A percentile compares a stretch with the other conserved stretches of the same genome.
Evolutionary conservation across 2,888 invertebrate species (phyloP).

Genomic region (Scaptomyza flava): DNA sequence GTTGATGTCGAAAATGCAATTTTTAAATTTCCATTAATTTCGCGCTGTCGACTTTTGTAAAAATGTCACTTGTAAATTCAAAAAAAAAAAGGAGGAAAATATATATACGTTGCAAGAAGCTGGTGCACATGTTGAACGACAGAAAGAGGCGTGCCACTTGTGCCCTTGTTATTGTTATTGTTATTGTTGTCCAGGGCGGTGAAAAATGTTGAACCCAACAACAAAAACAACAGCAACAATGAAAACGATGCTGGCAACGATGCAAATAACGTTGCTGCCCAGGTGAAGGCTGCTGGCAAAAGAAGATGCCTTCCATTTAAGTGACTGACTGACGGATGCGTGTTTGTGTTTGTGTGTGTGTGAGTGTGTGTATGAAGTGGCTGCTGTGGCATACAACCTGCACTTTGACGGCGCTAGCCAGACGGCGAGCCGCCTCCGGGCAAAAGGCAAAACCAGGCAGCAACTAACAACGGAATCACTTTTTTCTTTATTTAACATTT

Average conservation of each 20-base stretch:
- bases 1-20: conserved; percentile 71
- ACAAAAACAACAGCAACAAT: conserved; percentile 5
- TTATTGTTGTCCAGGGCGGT: conserved; percentile 38
- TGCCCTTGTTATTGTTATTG: conserved; percentile 17
- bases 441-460: conserved; percentile 28
- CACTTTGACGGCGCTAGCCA: conserved; percentile 34
- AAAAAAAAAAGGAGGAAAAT: conserved; percentile 17
- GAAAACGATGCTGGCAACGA: conserved; percentile 51
- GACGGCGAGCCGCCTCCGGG: conserved; percentile 48
- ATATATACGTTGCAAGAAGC: conserved; percentile 28
- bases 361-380: conserved; percentile 14
- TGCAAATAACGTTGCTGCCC: conserved; percentile 51
- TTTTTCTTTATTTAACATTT: conserved; percentile 8
- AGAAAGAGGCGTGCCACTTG: conserved; percentile 23
- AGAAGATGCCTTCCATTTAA: conserved; percentile 52
- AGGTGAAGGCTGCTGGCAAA: conserved; percentile 27
- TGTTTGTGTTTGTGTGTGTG: conserved; percentile 13
- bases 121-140: conserved; percentile 12
- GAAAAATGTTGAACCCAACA: conserved; percentile 26
- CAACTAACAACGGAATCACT: conserved; percentile 43
- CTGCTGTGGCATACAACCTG: conserved; percentile 28
- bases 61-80: conserved; percentile 70
- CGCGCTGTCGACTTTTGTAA: conserved; percentile 74
- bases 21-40: conserved; percentile 79
- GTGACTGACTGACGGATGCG: conserved; percentile 63